Evolutionary conservation across 2,113 vertebrate genomes (phyloP), one percentile per base, ranked within the genome.

Genomic region (Microcebus tavaratra): DNA sequence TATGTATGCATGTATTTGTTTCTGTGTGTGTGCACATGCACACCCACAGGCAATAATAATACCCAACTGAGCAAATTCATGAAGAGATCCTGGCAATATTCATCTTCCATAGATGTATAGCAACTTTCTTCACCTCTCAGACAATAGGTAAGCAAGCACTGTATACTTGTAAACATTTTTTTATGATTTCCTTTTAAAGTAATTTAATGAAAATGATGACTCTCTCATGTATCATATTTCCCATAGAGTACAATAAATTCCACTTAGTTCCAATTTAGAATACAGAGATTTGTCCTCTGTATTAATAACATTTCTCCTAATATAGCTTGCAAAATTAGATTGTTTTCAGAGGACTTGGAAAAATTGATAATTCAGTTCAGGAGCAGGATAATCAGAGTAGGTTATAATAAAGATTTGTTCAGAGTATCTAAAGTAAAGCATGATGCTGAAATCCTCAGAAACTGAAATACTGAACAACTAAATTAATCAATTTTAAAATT

Each of bases 351-450:
- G 21, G 48, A 94, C 0, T 27, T 50, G 36, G 6, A 5, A 67
- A 94, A 78, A 53, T n/a, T 20, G 11, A 34, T 87, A 68, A 67
- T 95, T 95, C 10, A 91, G 57, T 88, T 80, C 63, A 90, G 88
- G 13, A 87, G 42, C 11, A 90, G 55, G n/a, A 85, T 57, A 78
- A 82, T 80, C n/a, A 90, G 39, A 73, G 29, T 17, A 57, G 34
- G 48, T 83, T 92, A 73, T 25, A 87, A 90, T 82, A 78, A 95
- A 73, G 67, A 97, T 92, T 85, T 97, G 67, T 76, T 89, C 82
- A 81, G n/a, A 68, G 7, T 53, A 59, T 81, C 45, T 50, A 89
- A 93, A 73, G 10, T 86, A 72, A 93, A 86, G 72, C n/a, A 75
- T 63, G 25, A 96, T 42, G 18, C 68, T 86, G 21, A 86, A 91